Evolutionary conservation across 2,888 invertebrate genomes (phyloP).

Genomic region (Spicauda simplicius): DNA sequence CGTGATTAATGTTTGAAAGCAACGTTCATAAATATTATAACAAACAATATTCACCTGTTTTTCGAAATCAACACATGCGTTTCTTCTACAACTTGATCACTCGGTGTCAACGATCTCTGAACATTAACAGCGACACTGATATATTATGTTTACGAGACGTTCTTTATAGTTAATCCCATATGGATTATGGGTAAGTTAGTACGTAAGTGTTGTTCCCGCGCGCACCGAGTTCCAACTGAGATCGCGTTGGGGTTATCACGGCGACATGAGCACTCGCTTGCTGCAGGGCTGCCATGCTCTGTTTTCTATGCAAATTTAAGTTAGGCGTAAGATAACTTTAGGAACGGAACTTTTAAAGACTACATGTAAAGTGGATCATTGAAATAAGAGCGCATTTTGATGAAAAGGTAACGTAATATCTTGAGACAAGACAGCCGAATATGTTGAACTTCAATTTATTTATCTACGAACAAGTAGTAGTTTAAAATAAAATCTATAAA

Average conservation of each 20-base stretch:
- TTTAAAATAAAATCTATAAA: too few relatives aligned
- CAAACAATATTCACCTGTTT: constrained; percentile 30
- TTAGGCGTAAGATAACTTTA: too few relatives aligned
- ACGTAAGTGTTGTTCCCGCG: constrained; percentile 39
- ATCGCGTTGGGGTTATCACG: constrained; percentile 45
- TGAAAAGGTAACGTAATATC: too few relatives aligned
- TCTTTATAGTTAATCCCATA: constrained; percentile 14
- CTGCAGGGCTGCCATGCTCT: constrained; percentile 24
- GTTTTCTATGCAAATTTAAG: background rate
- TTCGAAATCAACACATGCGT: constrained; percentile 26
- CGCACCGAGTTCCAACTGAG: constrained; percentile 43
- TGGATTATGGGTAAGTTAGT: constrained; percentile 25
- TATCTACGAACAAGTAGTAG: too few relatives aligned
- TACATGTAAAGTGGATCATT: too few relatives aligned
- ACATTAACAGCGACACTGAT: constrained; percentile 24
- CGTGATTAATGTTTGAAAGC: background rate
- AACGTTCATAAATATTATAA: background rate
- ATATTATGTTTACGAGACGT: constrained; percentile 14
- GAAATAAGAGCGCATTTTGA: too few relatives aligned
- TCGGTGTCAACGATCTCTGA: constrained; percentile 27
- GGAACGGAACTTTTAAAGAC: too few relatives aligned
- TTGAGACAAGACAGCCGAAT: too few relatives aligned
- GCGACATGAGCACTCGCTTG: constrained; percentile 39
- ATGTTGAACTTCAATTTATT: too few relatives aligned
- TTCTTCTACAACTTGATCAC: constrained; percentile 1